These are phyloP conservation scores for Loris lydekkerianus DNA, from an alignment of 2,797 vertebrate genomes.

Conservation along the genomic window DNA sequence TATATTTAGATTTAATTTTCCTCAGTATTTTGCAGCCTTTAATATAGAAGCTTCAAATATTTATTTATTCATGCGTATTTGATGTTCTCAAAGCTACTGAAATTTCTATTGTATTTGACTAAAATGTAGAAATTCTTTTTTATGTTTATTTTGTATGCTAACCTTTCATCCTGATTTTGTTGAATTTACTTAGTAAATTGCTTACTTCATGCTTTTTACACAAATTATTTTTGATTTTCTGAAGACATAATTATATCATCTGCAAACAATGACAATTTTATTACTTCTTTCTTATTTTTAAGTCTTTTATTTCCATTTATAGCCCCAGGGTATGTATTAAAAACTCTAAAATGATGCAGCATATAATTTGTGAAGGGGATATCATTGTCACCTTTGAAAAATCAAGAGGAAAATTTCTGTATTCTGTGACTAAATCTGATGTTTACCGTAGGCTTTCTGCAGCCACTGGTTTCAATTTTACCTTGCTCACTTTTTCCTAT, in stretches of 20 bases:
- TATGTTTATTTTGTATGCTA: background rate
- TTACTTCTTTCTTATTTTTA: background rate
- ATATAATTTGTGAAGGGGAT: background rate
- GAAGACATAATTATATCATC: background rate
- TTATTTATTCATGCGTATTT: background rate
- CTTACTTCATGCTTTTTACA: background rate
- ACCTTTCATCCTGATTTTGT: background rate
- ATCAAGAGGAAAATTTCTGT: background rate
- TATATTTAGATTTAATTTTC: background rate
- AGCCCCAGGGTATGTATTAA: background rate
- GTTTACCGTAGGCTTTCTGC: background rate
- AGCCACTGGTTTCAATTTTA: background rate
- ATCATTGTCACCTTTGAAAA: background rate
- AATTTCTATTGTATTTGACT: background rate
- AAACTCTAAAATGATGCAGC: background rate
- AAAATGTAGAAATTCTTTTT: background rate
- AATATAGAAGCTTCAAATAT: background rate
- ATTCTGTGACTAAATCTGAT: background rate
- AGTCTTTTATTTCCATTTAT: background rate
- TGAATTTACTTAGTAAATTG: background rate
- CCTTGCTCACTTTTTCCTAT: background rate
- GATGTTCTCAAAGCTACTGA: background rate
- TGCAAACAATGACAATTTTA: background rate
- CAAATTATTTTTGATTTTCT: background rate
- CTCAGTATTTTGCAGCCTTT: background rate